Percentiles rank a stretch among this genome's conserved stretches.
Conservation (phyloP, 2,113 vertebrate genomes). For the Microcebus lehilahytsara region DNA sequence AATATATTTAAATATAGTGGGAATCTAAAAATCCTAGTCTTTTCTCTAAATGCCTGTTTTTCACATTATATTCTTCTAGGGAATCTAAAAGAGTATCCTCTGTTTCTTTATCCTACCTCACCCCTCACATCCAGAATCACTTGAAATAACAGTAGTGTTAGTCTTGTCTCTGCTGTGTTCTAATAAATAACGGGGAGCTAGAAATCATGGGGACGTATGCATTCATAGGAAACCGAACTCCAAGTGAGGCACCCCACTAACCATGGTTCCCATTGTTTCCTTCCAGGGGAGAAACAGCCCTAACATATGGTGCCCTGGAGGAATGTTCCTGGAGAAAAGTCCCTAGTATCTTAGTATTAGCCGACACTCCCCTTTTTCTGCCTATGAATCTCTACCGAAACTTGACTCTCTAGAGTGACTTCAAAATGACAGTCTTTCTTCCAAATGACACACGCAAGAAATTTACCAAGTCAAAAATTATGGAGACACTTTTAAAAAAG, state of each 20-base stretch:
- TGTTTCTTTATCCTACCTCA: background rate
- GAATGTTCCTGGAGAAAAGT: background rate
- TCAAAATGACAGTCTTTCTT: background rate
- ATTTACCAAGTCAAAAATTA: background rate
- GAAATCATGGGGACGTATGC: no score
- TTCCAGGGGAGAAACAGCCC: background rate
- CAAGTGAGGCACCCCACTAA: rapidly evolving
- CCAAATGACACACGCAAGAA: background rate
- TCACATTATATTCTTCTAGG: background rate
- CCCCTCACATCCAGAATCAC: background rate
- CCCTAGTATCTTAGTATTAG: rapidly evolving
- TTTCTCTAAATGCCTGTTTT: background rate
- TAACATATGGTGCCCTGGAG: rapidly evolving
- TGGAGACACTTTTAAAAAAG: background rate
- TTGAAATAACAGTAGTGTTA: rapidly evolving
- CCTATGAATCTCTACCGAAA: no score
- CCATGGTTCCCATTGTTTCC: rapidly evolving
- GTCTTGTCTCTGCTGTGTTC: background rate
- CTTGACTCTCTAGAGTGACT: background rate
- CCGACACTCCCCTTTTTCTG: rapidly evolving
- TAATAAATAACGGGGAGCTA: background rate
- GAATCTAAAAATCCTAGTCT: background rate
- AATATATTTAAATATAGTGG: background rate
- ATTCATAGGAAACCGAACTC: background rate
- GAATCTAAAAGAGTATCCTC: background rate